phyloP scores from a whole-genome alignment of 2,113 vertebrate species.

The Murina feae region DNA sequence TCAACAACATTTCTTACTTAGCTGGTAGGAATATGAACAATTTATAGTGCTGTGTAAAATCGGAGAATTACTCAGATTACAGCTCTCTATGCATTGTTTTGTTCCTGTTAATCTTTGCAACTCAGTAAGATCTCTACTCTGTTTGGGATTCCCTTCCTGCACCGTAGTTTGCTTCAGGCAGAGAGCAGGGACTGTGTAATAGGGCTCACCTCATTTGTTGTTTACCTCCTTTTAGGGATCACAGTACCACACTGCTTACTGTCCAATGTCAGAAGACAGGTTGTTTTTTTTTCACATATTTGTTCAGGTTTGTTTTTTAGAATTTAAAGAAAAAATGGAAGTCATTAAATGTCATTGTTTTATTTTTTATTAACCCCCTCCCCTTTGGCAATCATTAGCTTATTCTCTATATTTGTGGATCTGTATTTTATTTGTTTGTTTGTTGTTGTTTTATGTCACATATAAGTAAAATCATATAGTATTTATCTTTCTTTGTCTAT shows the following conservation, averaged over 20 bases:
- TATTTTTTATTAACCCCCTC: background rate
- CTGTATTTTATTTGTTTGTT: too few species aligned
- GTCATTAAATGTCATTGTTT: background rate
- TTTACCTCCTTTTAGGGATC: background rate
- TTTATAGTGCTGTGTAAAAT: background rate
- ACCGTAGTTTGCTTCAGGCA: background rate
- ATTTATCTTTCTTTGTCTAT: too few species aligned
- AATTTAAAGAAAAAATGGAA: background rate
- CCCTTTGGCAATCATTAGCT: too few species aligned
- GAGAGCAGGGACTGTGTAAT: background rate
- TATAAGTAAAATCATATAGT: too few species aligned
- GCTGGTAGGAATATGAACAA: background rate
- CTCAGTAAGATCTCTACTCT: background rate
- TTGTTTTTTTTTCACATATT: background rate
- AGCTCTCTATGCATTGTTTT: background rate
- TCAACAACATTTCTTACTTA: background rate
- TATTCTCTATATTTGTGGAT: too few species aligned
- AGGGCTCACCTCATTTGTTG: background rate
- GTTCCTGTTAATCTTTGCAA: background rate
- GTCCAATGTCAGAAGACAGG: background rate
- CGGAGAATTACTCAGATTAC: background rate
- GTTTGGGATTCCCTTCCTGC: background rate
- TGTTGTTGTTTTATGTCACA: too few species aligned
- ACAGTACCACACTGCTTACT: background rate
- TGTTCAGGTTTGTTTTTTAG: background rate